Evolutionary conservation across 2,113 vertebrate species (phyloP).

Genomic region (Damaliscus lunatus): DNA sequence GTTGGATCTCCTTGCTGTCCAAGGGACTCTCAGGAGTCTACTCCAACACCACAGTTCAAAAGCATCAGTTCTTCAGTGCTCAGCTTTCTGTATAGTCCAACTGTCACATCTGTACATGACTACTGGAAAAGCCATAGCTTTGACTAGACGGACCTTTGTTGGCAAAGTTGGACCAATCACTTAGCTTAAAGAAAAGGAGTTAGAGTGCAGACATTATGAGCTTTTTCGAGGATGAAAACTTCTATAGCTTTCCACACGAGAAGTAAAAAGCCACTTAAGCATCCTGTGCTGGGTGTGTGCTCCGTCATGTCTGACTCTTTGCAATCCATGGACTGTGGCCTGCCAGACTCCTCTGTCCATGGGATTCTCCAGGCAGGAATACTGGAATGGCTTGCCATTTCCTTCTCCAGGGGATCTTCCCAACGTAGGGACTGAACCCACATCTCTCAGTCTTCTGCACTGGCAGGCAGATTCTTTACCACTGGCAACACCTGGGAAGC

Average conservation of each 20-base stretch:
- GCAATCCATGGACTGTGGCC: neutral
- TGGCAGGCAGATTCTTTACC: neutral
- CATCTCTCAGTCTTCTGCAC: neutral
- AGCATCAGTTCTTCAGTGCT: neutral
- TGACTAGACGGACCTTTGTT: neutral
- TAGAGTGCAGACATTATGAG: neutral
- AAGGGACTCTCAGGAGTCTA: neutral
- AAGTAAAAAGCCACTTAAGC: neutral
- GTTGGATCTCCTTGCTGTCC: neutral
- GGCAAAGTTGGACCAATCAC: neutral
- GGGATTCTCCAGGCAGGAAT: neutral
- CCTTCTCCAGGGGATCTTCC: neutral
- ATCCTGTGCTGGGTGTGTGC: neutral
- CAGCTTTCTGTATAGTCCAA: neutral
- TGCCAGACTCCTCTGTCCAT: neutral
- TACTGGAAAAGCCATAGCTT: neutral
- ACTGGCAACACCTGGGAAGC: neutral
- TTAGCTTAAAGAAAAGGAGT: neutral
- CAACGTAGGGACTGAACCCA: neutral
- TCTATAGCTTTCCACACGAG: neutral
- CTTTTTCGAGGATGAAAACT: neutral
- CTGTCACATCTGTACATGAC: neutral
- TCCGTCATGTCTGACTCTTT: neutral
- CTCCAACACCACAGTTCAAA: neutral
- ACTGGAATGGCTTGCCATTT: neutral